Percentiles rank a stretch among this genome's conserved stretches.
phyloP scores from a whole-genome alignment of 2,888 invertebrate species.

The Heliothis peltigera region DNA sequence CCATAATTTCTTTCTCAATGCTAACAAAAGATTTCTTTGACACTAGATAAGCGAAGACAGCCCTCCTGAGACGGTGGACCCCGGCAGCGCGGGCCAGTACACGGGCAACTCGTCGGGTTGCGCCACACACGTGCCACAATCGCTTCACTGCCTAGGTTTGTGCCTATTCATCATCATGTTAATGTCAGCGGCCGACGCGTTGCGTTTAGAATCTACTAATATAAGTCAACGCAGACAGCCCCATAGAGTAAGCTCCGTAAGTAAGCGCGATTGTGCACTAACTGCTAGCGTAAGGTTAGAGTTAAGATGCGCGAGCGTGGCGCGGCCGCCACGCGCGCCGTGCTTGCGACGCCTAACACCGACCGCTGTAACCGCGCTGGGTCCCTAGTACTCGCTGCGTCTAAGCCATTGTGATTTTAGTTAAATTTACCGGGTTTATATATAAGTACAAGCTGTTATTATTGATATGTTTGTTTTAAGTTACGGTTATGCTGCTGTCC shows the following conservation, averaged over 20 bases:
- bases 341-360: slow-evolving; percentile 68
- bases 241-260: slow-evolving; percentile 67
- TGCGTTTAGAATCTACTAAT: slow-evolving; percentile 46
- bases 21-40: slow-evolving; percentile 36
- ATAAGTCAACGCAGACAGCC: slow-evolving; percentile 72
- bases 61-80: slow-evolving; percentile 65
- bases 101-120: slow-evolving; percentile 76
- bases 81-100: slow-evolving; percentile 68
- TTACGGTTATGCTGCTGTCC: slow-evolving; percentile 65
- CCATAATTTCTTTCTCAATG: background rate
- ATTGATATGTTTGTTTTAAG: slow-evolving; percentile 66
- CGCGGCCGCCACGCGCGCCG: slow-evolving; percentile 79
- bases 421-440: slow-evolving; percentile 79
- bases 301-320: slow-evolving; percentile 53
- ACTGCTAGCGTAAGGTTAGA: slow-evolving; percentile 80
- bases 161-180: slow-evolving; percentile 83
- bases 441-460: slow-evolving; percentile 85
- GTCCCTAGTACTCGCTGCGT: slow-evolving; percentile 69
- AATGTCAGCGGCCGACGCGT: slow-evolving; percentile 76
- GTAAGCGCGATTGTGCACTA: slow-evolving; percentile 82
- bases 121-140: slow-evolving; percentile 75
- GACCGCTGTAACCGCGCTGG: slow-evolving; percentile 58
- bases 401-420: slow-evolving; percentile 83
- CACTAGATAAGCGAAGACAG: slow-evolving; percentile 85
- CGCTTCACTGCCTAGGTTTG: slow-evolving; percentile 88